A percentile compares a stretch with the other conserved stretches of the same genome.
Evolutionary conservation across 2,888 invertebrate species (phyloP).

Genomic region (Bembecia ichneumoniformis): DNA sequence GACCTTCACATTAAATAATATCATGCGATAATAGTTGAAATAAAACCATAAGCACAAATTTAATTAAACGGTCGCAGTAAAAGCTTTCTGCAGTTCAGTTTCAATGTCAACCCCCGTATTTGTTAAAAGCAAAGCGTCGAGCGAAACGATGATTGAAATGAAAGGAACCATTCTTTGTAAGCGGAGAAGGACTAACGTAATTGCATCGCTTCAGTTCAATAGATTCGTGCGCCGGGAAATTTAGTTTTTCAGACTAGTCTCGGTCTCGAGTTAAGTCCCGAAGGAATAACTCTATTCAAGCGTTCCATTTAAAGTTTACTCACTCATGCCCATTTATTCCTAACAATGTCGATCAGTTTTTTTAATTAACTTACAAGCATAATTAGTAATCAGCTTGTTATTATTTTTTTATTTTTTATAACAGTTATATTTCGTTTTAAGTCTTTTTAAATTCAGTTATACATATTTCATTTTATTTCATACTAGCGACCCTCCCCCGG

Average conservation of each 20-base stretch:
- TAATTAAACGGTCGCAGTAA: too few species aligned
- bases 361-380: slow-evolving; percentile 32
- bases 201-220: slow-evolving; percentile 2
- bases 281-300: slow-evolving; percentile 8
- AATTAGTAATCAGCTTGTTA: neutral
- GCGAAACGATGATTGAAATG: slow-evolving; percentile 26
- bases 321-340: slow-evolving; percentile 20
- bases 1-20: too few species aligned
- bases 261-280: slow-evolving; percentile 5
- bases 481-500: too few species aligned
- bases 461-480: too few species aligned
- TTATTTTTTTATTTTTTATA: too few species aligned
- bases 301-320: slow-evolving; percentile 31
- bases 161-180: slow-evolving; percentile 23
- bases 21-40: too few species aligned
- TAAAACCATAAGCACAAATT: too few species aligned
- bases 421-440: too few species aligned
- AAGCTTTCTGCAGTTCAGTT: neutral
- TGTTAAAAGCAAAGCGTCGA: slow-evolving; percentile 6
- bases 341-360: slow-evolving; percentile 24
- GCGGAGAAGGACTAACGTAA: slow-evolving; percentile 7
- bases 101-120: neutral
- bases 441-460: too few species aligned
- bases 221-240: slow-evolving; percentile 3
- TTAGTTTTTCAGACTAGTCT: slow-evolving; percentile 2